phyloP scores from a whole-genome alignment of 2,797 vertebrate genomes.

The Apogon hyalosoma region DNA sequence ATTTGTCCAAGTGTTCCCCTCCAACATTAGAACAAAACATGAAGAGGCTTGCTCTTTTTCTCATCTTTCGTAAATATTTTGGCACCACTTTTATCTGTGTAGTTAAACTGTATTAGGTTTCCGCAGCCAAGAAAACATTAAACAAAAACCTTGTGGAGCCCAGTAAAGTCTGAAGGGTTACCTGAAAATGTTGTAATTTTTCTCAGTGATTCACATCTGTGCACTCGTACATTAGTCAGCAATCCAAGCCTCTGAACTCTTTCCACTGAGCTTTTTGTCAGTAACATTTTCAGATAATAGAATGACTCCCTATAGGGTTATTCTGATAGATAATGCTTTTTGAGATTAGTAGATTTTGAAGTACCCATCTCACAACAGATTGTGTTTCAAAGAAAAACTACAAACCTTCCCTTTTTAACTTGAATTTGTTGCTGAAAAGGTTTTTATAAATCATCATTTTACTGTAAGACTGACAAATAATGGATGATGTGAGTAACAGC shows the following conservation, averaged over 20 bases:
- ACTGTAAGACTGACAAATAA: constrained; percentile 3
- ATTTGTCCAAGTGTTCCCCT: constrained; percentile 30
- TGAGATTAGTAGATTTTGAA: neutral
- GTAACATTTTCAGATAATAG: neutral
- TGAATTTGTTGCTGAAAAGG: too few species aligned
- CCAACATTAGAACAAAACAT: neutral
- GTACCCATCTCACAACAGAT: neutral
- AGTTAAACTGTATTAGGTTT: neutral
- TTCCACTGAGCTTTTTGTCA: neutral
- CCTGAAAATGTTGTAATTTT: neutral
- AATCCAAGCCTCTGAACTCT: neutral
- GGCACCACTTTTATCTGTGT: constrained; percentile 6
- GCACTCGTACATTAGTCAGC: neutral
- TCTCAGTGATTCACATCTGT: neutral
- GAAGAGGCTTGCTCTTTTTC: neutral
- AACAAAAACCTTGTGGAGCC: neutral
- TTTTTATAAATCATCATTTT: neutral
- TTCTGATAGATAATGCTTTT: neutral
- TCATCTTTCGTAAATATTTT: constrained; percentile 13
- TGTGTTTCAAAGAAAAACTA: neutral
- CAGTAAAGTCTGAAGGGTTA: neutral
- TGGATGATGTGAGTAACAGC: neutral
- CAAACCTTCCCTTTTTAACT: too few species aligned
- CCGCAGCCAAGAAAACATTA: constrained; percentile 4
- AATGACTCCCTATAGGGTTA: neutral